These are phyloP conservation scores for Oophaga sylvatica DNA, from an alignment of 2,797 vertebrate genomes.

Conservation along the genomic window DNA sequence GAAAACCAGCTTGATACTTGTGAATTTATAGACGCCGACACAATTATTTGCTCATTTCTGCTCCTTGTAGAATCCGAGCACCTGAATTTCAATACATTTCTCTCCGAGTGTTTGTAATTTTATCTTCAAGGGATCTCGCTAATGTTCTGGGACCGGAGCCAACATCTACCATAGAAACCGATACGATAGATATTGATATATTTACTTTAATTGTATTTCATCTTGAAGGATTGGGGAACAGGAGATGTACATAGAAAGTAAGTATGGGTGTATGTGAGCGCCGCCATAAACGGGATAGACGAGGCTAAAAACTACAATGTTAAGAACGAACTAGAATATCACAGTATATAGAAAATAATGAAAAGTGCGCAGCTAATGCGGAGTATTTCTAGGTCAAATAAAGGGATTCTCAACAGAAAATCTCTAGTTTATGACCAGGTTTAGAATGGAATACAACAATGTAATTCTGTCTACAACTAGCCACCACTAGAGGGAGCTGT, in stretches of 20 bases:
- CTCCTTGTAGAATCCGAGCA: background rate
- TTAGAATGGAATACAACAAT: too few relatives aligned
- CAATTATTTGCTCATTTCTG: constrained; percentile 31
- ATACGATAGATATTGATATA: constrained; percentile 19
- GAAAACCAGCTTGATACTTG: background rate
- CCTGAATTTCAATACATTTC: background rate
- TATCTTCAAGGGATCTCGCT: background rate
- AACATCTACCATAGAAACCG: background rate
- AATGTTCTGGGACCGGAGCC: constrained; percentile 30
- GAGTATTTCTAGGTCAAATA: too few relatives aligned
- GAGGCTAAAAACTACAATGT: too few relatives aligned
- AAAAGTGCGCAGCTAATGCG: too few relatives aligned
- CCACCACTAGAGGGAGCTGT: too few relatives aligned
- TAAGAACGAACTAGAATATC: too few relatives aligned
- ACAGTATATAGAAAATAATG: background rate
- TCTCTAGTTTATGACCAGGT: too few relatives aligned
- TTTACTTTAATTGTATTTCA: constrained; percentile 13
- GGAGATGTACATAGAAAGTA: background rate
- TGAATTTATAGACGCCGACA: background rate
- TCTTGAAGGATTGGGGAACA: background rate
- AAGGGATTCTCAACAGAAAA: too few relatives aligned
- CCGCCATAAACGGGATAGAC: too few relatives aligned
- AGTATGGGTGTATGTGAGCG: too few relatives aligned
- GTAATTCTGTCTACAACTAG: too few relatives aligned
- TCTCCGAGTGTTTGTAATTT: constrained; percentile 4